phyloP scores from a whole-genome alignment of 1,140 invertebrate genomes.

The Rhagoletis zephyria region DNA sequence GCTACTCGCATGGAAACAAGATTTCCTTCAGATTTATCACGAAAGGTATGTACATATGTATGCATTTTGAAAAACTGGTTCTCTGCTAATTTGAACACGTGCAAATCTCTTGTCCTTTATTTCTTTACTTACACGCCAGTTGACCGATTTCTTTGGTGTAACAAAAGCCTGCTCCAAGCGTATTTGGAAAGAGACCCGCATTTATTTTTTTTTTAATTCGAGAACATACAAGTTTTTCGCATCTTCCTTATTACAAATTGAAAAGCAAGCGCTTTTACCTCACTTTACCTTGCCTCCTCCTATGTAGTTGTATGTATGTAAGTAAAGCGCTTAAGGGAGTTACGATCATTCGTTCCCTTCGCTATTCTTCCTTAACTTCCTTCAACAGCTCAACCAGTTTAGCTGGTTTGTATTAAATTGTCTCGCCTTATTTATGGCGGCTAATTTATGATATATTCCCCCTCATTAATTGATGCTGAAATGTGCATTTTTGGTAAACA shows the following conservation, averaged over 20 bases:
- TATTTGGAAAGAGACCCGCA: background rate
- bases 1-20: background rate
- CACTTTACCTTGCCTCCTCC: too few species aligned
- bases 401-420: background rate
- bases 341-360: too few species aligned
- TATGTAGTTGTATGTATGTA: too few species aligned
- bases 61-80: constrained; percentile 3
- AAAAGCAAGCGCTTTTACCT: background rate
- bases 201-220: background rate
- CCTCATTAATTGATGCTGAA: background rate
- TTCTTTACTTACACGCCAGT: background rate
- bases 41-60: background rate
- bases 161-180: background rate
- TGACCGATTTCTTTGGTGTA: background rate
- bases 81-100: constrained; percentile 25
- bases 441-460: constrained; percentile 29
- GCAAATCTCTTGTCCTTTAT: constrained; percentile 9
- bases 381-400: background rate
- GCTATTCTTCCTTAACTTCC: background rate
- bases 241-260: background rate
- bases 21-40: background rate
- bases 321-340: too few species aligned
- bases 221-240: background rate
- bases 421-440: background rate
- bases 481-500: background rate